Percentiles rank a stretch among this genome's conserved stretches.
phyloP scores from a whole-genome alignment of 64 coral and sea anemone species.

The Pachyseris speciosa region DNA sequence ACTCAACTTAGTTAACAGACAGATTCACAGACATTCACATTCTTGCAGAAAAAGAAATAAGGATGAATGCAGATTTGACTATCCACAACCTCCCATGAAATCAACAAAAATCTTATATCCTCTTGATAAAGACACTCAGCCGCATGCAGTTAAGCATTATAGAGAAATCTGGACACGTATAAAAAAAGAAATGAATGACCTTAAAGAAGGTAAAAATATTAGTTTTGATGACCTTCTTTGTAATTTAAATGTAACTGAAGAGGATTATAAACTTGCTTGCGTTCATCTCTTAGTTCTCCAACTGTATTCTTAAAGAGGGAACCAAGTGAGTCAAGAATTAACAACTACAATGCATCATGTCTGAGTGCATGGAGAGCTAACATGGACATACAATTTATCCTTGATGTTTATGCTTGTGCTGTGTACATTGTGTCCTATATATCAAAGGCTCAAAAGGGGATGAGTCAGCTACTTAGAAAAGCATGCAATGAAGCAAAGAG shows the following conservation, averaged over 20 bases:
- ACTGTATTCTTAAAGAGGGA: slow-evolving; percentile 61
- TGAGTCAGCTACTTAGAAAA: not conserved
- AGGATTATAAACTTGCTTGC: slow-evolving; percentile 27
- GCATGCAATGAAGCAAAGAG: slow-evolving; percentile 39
- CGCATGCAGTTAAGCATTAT: not conserved
- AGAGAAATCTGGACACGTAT: slow-evolving; percentile 45
- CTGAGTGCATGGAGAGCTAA: slow-evolving; percentile 27
- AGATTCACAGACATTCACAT: slow-evolving; percentile 6
- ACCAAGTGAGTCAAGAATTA: slow-evolving; percentile 50
- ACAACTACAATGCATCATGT: slow-evolving; percentile 17
- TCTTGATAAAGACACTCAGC: not conserved
- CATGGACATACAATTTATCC: slow-evolving; percentile 16
- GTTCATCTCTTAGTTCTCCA: slow-evolving; percentile 33
- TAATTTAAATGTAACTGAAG: slow-evolving; percentile 16
- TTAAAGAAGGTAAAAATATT: slow-evolving; percentile 48
- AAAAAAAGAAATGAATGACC: slow-evolving; percentile 12
- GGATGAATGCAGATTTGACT: slow-evolving; percentile 6
- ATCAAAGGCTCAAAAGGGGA: slow-evolving; percentile 32
- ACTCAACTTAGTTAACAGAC: not conserved
- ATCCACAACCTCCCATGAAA: slow-evolving; percentile 22
- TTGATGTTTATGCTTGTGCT: slow-evolving; percentile 23
- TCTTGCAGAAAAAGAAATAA: not conserved
- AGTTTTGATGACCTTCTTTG: slow-evolving; percentile 41
- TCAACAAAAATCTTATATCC: not conserved
- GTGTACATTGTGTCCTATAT: slow-evolving; percentile 22